A percentile compares a stretch with the other conserved stretches of the same genome.
These are phyloP conservation scores for Netelia fuscicornis DNA, from an alignment of 2,888 invertebrate genomes.

Conservation along the genomic window DNA sequence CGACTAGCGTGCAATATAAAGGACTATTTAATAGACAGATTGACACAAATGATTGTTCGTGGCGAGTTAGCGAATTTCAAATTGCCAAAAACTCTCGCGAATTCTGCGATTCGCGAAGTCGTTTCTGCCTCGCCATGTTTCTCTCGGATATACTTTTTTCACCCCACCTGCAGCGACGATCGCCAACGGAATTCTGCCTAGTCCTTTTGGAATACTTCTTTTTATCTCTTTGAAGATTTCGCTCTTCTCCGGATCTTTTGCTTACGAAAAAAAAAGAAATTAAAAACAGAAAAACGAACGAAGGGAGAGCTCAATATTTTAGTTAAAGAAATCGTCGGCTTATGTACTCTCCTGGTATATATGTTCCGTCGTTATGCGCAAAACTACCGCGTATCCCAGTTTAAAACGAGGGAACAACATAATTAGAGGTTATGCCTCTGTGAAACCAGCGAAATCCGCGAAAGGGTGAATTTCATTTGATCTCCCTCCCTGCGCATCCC, in stretches of 20 bases:
- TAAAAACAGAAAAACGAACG: not conserved
- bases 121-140: constrained; percentile 22
- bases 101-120: constrained; percentile 33
- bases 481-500: not conserved
- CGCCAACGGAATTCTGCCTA: constrained; percentile 25
- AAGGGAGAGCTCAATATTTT: constrained; percentile 51
- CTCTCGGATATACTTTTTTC: not conserved
- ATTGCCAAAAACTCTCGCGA: constrained; percentile 5
- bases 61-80: constrained; percentile 15
- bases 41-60: constrained; percentile 7
- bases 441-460: constrained; percentile 16
- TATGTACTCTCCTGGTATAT: constrained; percentile 33
- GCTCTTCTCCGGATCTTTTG: constrained; percentile 16
- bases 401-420: constrained; percentile 56
- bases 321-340: constrained; percentile 54
- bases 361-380: constrained; percentile 8
- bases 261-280: not conserved
- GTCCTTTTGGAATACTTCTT: constrained; percentile 49
- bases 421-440: constrained; percentile 43
- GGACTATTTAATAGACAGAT: constrained; percentile 21
- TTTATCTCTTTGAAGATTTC: not conserved
- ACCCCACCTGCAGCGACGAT: constrained; percentile 1
- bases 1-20: constrained; percentile 26
- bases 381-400: constrained; percentile 52
- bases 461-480: constrained; percentile 29